These are phyloP conservation scores for Archips xylosteana DNA, from an alignment of 2,888 invertebrate species.

Conservation along the genomic window DNA sequence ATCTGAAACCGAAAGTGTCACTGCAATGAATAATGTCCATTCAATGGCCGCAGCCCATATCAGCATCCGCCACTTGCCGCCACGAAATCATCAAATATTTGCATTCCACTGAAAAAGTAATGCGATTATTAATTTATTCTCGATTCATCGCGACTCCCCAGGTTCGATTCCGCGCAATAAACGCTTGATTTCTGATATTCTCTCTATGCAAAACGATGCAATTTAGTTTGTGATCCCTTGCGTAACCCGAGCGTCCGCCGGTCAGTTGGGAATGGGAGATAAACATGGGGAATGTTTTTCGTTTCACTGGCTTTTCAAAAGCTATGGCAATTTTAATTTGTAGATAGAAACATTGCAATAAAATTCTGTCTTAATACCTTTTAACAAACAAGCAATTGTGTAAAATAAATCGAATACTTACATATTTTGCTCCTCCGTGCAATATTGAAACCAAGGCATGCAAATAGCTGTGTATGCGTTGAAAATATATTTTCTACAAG, in stretches of 20 bases:
- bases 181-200: constrained; percentile 58
- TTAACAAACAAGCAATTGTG: no score
- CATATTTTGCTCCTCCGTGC: no score
- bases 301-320: background rate
- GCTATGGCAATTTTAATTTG: background rate
- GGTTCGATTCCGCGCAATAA: constrained; percentile 59
- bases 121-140: constrained; percentile 83
- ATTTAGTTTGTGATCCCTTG: constrained; percentile 63
- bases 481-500: no score
- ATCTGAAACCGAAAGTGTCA: constrained; percentile 6
- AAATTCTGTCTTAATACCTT: no score
- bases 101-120: constrained; percentile 83
- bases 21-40: constrained; percentile 34
- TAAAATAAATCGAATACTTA: no score
- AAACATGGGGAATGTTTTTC: background rate
- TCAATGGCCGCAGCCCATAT: constrained; percentile 51
- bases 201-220: constrained; percentile 67
- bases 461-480: no score
- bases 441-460: no score
- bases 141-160: constrained; percentile 63
- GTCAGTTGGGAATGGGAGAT: constrained; percentile 12
- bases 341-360: background rate
- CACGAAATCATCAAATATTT: constrained; percentile 83
- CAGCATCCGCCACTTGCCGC: constrained; percentile 66
- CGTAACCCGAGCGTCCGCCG: constrained; percentile 48